A percentile compares a stretch with the other conserved stretches of the same genome.
phyloP scores from a whole-genome alignment of 2,113 vertebrate species.

The Dipodomys stephensi region DNA sequence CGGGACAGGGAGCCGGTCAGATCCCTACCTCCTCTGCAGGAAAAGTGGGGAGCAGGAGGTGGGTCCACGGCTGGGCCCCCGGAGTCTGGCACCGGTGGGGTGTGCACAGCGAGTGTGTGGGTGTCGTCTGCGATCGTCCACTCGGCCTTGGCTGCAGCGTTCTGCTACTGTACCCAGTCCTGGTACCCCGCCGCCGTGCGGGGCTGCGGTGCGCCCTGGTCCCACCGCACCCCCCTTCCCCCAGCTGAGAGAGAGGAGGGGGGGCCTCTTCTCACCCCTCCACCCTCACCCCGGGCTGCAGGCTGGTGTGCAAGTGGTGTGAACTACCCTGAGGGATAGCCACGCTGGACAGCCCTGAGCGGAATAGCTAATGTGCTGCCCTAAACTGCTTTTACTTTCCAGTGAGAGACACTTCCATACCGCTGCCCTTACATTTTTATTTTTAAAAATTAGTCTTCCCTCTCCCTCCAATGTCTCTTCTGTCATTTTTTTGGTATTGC shows the following conservation, averaged over 20 bases:
- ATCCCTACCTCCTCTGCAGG: not conserved
- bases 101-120: not conserved
- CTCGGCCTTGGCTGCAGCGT: not conserved
- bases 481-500: constrained; percentile 31
- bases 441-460: not conserved
- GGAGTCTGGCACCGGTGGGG: not conserved
- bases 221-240: too few species aligned
- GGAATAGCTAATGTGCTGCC: not conserved
- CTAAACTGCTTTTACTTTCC: not conserved
- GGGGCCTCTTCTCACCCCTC: too few species aligned
- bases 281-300: too few species aligned
- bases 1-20: not conserved
- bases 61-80: not conserved
- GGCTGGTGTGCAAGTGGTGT: not conserved
- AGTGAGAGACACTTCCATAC: not conserved
- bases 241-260: too few species aligned
- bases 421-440: not conserved
- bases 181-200: not conserved
- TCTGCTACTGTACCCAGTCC: not conserved
- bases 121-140: not conserved
- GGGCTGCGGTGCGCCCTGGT: rapidly evolving
- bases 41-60: not conserved
- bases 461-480: not conserved
- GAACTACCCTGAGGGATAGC: not conserved
- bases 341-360: not conserved